These are phyloP conservation scores for Sciaenops ocellatus DNA, from an alignment of 2,797 vertebrate species.

Conservation along the genomic window DNA sequence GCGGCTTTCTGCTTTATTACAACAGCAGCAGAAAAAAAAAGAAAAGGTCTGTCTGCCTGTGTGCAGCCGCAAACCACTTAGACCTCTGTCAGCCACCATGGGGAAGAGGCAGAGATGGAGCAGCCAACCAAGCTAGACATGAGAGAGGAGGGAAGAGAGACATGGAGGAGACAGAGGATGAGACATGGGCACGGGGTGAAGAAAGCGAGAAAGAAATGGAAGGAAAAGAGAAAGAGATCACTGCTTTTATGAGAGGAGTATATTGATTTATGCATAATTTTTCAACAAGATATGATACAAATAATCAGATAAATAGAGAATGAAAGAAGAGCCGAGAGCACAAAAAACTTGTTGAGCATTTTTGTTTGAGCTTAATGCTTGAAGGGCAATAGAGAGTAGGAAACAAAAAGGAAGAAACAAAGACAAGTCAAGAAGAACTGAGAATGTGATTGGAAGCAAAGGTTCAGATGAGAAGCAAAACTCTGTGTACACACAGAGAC, in stretches of 20 bases:
- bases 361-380: no score
- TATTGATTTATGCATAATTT: background rate
- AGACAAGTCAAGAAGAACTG: no score
- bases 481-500: no score
- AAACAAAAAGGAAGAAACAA: no score
- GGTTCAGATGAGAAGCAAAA: no score
- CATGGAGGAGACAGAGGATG: no score
- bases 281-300: background rate
- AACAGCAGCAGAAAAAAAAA: conserved; percentile 3
- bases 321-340: background rate
- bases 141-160: background rate
- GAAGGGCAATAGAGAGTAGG: no score
- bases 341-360: background rate
- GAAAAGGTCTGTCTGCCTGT: background rate
- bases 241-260: background rate
- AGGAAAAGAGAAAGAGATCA: no score
- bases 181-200: background rate
- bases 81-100: background rate
- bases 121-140: background rate
- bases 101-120: background rate
- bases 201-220: background rate
- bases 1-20: conserved; percentile 12
- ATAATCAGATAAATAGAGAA: background rate
- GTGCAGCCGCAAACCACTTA: background rate
- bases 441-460: no score